These are phyloP conservation scores for Anoplopoma fimbria DNA, from an alignment of 2,113 vertebrate genomes.

Conservation along the genomic window DNA sequence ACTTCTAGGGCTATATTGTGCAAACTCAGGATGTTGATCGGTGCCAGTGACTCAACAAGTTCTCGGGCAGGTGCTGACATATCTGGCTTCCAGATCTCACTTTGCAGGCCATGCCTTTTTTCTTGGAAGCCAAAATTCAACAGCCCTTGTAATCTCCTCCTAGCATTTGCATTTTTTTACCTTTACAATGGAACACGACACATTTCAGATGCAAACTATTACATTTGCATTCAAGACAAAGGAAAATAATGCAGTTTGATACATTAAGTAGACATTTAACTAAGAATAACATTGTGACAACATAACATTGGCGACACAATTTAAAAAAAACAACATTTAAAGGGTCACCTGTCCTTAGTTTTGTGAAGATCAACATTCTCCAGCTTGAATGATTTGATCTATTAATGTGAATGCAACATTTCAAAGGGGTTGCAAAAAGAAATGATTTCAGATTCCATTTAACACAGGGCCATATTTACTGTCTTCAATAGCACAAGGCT, in stretches of 20 bases:
- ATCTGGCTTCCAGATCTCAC: constrained; percentile 4
- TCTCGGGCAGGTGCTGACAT: constrained; percentile 10
- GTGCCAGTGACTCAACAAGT: background rate
- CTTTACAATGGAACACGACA: background rate
- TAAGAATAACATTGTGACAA: background rate
- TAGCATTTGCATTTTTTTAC: background rate
- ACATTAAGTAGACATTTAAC: background rate
- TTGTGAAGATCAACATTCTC: too few species aligned
- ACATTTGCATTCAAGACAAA: background rate
- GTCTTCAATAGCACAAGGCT: background rate
- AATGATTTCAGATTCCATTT: background rate
- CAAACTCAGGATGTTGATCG: constrained; percentile 4
- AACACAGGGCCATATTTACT: background rate
- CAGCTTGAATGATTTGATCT: too few species aligned
- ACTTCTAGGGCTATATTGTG: background rate
- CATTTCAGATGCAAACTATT: background rate
- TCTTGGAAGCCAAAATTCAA: background rate
- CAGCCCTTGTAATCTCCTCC: background rate
- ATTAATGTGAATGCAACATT: too few species aligned
- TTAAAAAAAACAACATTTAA: too few species aligned
- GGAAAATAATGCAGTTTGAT: background rate
- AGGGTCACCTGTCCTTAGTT: too few species aligned
- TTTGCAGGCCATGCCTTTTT: background rate
- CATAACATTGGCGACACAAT: too few species aligned
- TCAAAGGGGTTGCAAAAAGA: too few species aligned